Conservation (phyloP, 1,140 invertebrate genomes). For the Antheraea pernyi region DNA sequence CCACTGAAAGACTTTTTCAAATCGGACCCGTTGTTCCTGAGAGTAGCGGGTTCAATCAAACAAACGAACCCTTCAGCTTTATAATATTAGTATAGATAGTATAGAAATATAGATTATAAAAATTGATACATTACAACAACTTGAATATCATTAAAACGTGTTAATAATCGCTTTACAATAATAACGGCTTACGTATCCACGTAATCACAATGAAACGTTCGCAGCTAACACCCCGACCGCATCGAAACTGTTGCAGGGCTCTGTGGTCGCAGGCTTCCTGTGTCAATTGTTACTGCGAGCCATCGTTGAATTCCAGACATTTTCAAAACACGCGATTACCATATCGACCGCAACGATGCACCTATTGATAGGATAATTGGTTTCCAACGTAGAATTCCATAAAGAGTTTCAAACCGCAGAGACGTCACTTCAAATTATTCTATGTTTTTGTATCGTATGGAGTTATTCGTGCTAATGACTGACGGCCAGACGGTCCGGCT, state of each 20-base stretch:
- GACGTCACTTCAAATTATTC: constrained; percentile 42
- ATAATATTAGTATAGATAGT: too few species aligned
- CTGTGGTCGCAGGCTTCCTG: constrained; percentile 30
- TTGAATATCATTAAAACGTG: not conserved
- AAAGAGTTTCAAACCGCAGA: constrained; percentile 54
- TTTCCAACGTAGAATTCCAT: constrained; percentile 19
- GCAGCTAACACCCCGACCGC: not conserved
- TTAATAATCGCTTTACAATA: not conserved
- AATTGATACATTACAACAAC: not conserved
- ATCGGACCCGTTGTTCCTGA: too few species aligned
- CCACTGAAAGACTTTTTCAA: too few species aligned
- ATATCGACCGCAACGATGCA: constrained; percentile 56
- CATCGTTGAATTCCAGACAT: constrained; percentile 43
- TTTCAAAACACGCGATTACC: constrained; percentile 50
- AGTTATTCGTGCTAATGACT: constrained; percentile 71
- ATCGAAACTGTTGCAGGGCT: not conserved
- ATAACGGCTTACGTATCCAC: not conserved
- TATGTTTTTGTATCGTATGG: constrained; percentile 37
- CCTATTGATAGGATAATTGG: constrained; percentile 74
- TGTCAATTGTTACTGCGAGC: constrained; percentile 40
- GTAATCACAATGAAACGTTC: not conserved
- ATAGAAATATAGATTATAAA: too few species aligned
- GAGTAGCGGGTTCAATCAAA: too few species aligned
- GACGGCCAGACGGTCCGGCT: constrained; percentile 51
- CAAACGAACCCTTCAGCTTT: too few species aligned